Evolutionary conservation across 2,113 vertebrate species (phyloP).

Genomic region (Cyanoramphus novaezelandiae): DNA sequence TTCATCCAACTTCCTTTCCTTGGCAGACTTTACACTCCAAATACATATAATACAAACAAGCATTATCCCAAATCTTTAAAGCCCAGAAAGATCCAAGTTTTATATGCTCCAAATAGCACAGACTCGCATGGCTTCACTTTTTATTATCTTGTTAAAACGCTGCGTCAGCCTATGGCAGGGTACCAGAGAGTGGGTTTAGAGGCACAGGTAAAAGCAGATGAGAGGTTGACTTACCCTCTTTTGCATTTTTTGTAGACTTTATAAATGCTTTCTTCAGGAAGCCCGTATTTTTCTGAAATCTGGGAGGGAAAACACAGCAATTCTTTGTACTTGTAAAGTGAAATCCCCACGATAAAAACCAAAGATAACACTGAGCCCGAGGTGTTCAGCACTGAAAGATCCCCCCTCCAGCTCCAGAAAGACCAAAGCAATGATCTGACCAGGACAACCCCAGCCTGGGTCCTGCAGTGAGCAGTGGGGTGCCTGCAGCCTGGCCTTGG

Average conservation of each 20-base stretch:
- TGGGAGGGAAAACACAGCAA: constrained; percentile 59
- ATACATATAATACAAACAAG: neutral
- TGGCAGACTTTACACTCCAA: constrained; percentile 20
- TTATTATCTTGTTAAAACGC: constrained; percentile 55
- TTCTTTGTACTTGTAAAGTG: constrained; percentile 6
- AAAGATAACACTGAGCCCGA: neutral
- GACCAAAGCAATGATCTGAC: neutral
- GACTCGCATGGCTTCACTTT: constrained; percentile 18
- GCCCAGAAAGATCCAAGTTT: neutral
- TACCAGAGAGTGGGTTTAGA: neutral
- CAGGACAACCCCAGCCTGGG: neutral
- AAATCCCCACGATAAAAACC: neutral
- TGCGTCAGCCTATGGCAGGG: neutral
- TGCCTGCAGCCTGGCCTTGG: neutral
- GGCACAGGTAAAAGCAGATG: neutral
- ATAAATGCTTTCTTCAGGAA: constrained; percentile 91
- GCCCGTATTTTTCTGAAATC: constrained; percentile 98
- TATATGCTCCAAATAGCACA: constrained; percentile 15
- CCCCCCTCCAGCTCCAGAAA: neutral
- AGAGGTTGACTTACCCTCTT: constrained; percentile 87
- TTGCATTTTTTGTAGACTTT: constrained; percentile 99
- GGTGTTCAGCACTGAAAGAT: neutral
- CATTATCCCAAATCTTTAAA: constrained; percentile 57
- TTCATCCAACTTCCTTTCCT: constrained; percentile 9
- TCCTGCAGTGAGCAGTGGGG: neutral